These are phyloP conservation scores for Argyra leucocephala DNA, from an alignment of 2,888 invertebrate genomes.

Conservation along the genomic window DNA sequence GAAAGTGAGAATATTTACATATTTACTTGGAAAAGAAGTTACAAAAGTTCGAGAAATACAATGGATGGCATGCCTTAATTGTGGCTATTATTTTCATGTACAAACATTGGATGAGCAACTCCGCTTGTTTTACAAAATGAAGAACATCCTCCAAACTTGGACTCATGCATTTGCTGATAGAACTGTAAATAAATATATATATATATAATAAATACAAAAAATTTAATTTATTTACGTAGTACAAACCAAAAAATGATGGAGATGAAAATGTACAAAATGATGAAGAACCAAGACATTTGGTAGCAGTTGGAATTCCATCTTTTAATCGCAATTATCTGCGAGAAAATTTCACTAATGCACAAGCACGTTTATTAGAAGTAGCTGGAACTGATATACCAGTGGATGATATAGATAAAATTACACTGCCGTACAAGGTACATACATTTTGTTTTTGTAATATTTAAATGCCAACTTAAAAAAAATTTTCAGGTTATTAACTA, in stretches of 20 bases:
- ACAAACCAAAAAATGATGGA: slow-evolving; percentile 13
- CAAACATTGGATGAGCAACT: slow-evolving; percentile 87
- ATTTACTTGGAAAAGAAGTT: slow-evolving; percentile 88
- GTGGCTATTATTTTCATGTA: slow-evolving; percentile 91
- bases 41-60: slow-evolving; percentile 79
- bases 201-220: slow-evolving; percentile 11
- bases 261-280: slow-evolving; percentile 13
- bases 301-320: slow-evolving; percentile 86
- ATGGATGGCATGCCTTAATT: slow-evolving; percentile 91
- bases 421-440: slow-evolving; percentile 84
- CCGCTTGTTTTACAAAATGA: slow-evolving; percentile 66
- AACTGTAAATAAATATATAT: slow-evolving; percentile 53
- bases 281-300: slow-evolving; percentile 56
- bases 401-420: slow-evolving; percentile 78
- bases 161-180: slow-evolving; percentile 86
- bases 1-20: slow-evolving; percentile 89
- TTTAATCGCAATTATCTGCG: slow-evolving; percentile 64
- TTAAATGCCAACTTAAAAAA: too few relatives aligned
- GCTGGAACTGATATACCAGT: slow-evolving; percentile 79
- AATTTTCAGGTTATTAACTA: too few relatives aligned
- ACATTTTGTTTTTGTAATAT: too few relatives aligned
- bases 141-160: slow-evolving; percentile 81
- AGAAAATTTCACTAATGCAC: slow-evolving; percentile 29
- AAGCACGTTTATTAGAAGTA: slow-evolving; percentile 79
- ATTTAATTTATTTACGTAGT: slow-evolving; percentile 7